phyloP scores from a whole-genome alignment of 2,797 vertebrate species.

The Micropoecilia bifurca region DNA sequence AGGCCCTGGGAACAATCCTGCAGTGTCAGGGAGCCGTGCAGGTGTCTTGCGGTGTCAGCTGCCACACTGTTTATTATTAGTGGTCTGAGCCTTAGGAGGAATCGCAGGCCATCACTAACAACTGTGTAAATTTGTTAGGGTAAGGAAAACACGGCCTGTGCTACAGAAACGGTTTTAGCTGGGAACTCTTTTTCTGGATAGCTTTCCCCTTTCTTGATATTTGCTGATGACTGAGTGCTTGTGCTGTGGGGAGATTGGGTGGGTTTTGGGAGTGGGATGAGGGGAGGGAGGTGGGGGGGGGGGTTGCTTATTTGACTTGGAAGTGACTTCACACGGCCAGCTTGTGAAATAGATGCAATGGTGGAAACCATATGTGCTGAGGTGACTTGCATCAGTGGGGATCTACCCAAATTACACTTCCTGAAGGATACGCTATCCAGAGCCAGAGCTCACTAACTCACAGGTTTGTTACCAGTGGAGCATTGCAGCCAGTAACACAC shows the following conservation, averaged over 20 bases:
- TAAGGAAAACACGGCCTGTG: constrained; percentile 87
- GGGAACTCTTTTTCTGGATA: constrained; percentile 79
- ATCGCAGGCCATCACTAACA: constrained; percentile 85
- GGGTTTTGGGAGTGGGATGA: constrained; percentile 27
- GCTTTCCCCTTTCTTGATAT: constrained; percentile 76
- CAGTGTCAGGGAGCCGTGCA: constrained; percentile 85
- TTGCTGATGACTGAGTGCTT: constrained; percentile 62
- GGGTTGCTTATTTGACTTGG: constrained; percentile 87
- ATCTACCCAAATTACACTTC: constrained; percentile 57
- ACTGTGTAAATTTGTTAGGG: constrained; percentile 87
- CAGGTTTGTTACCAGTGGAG: constrained; percentile 9
- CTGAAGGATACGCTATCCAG: constrained; percentile 46
- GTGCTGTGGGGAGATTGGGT: constrained; percentile 22
- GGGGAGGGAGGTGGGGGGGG: constrained; percentile 29
- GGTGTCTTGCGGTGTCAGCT: constrained; percentile 89
- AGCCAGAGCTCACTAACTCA: constrained; percentile 20
- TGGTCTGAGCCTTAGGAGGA: constrained; percentile 83
- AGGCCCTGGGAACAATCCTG: constrained; percentile 82
- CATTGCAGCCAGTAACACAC: constrained; percentile 10
- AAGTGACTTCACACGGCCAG: constrained; percentile 79
- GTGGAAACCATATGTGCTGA: constrained; percentile 76
- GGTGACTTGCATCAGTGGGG: constrained; percentile 68
- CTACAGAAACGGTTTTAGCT: constrained; percentile 79
- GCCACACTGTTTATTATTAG: constrained; percentile 88
- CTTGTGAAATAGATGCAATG: constrained; percentile 61